phyloP scores from a whole-genome alignment of 1,140 invertebrate species.

The Drosophila malerkotliana region DNA sequence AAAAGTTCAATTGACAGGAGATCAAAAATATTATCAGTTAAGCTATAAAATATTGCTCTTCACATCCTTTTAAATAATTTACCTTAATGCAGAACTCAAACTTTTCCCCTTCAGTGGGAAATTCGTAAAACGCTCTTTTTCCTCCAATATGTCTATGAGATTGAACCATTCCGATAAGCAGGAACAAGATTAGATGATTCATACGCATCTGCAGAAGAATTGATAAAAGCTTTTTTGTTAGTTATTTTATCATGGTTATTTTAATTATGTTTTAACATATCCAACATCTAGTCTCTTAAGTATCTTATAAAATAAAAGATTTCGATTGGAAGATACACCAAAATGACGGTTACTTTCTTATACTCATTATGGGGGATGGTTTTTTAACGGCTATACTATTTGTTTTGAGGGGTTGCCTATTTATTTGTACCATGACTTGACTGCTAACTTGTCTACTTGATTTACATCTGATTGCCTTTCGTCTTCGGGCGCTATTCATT shows the following conservation, averaged over 20 bases:
- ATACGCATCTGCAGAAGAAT: background rate
- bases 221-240: background rate
- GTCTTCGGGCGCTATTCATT: slow-evolving; percentile 28
- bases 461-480: slow-evolving; percentile 49
- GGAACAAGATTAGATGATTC: background rate
- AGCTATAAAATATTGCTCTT: too few relatives aligned
- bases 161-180: background rate
- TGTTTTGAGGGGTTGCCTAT: slow-evolving; percentile 9
- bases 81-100: slow-evolving; percentile 1
- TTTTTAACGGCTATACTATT: background rate
- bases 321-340: background rate
- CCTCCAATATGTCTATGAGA: background rate
- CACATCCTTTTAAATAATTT: background rate
- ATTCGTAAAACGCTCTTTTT: background rate
- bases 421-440: slow-evolving; percentile 34
- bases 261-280: background rate
- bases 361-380: slow-evolving; percentile 7
- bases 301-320: background rate
- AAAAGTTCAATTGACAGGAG: background rate
- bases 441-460: slow-evolving; percentile 43
- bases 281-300: too few relatives aligned
- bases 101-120: background rate
- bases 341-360: background rate
- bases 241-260: background rate
- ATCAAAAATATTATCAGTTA: background rate